Base-by-base conservation (phyloP, 2,888 invertebrate species). In the Ganaspis brasiliensis region DNA sequence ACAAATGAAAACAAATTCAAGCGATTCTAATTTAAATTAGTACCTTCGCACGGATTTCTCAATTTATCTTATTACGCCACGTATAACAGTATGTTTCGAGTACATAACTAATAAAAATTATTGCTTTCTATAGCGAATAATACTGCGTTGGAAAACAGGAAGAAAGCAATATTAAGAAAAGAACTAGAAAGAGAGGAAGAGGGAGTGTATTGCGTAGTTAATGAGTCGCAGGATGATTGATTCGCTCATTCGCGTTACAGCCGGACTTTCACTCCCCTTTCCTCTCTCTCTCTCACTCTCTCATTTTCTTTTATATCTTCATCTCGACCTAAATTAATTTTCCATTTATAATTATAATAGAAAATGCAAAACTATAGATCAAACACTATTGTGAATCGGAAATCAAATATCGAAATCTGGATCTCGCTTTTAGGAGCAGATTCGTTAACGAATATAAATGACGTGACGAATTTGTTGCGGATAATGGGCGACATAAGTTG, bases 201-300 rank as follows among this genome's bases (percentile, higher is more conserved):
- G 76, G 75, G 72, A 16, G 77, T 55, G 71, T 76, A 75, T 72
- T 87, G 88, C 86, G 87, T 88, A 88, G 90, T 89, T 91, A 91
- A 91, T 91, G 91, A 91, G 89, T 89, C 87, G 86, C 87, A 82
- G 83, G 78, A 81, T 81, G 81, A 81, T 81, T 81, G 81, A 81
- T 81, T 81, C 75, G 78, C 79, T 77, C 76, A 74, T 74, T 74
- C 74, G 79, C 78, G 76, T 75, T 75, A 73, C 75, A 79, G 78
- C 76, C 79, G 74, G 79, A 74, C 79, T 81, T 79, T 81, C 81
- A 80, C 80, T 77, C 77, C 78, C 76, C 74, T 72, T 61, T 72
- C 78, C 76, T 80, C 73, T 80, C 77, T 80, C 78, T 73, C 78
- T 76, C 72, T 80, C 74, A 63, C 76, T 45, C 74, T 67, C 59